These are phyloP conservation scores for Pycnonotus jocosus DNA, from an alignment of 2,113 vertebrate genomes.

Conservation along the genomic window DNA sequence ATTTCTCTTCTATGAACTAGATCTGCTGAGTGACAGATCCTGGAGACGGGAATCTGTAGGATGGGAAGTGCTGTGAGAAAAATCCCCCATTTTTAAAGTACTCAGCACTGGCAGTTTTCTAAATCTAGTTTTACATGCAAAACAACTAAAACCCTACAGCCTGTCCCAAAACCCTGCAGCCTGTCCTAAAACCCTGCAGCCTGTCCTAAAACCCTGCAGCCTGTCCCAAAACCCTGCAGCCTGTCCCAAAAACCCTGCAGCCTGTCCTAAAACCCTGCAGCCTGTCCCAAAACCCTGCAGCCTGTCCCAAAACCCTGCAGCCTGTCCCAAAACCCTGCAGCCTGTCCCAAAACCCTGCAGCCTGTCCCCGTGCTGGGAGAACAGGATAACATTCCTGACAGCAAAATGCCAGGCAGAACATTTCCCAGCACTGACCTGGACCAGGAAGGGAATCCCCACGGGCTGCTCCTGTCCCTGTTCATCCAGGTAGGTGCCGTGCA, in stretches of 20 bases:
- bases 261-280: no score
- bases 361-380: not conserved
- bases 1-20: not conserved
- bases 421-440: conserved; percentile 73
- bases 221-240: not conserved
- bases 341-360: not conserved
- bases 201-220: no score
- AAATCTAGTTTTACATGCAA: not conserved
- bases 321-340: not conserved
- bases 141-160: not conserved
- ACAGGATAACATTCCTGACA: not conserved
- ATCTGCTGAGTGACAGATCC: not conserved
- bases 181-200: no score
- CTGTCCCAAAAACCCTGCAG: no score
- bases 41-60: not conserved
- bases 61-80: not conserved
- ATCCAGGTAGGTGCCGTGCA: conserved; percentile 77
- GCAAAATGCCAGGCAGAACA: not conserved
- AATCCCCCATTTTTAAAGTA: accelerated
- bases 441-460: conserved; percentile 74
- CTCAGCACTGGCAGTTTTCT: not conserved
- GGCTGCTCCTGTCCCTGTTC: conserved; percentile 70
- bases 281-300: not conserved
- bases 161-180: no score
- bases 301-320: not conserved